Percentiles rank a stretch among this genome's conserved stretches.
Evolutionary conservation across 2,113 vertebrate genomes (phyloP).

Genomic region (Oreochromis tanganicae): DNA sequence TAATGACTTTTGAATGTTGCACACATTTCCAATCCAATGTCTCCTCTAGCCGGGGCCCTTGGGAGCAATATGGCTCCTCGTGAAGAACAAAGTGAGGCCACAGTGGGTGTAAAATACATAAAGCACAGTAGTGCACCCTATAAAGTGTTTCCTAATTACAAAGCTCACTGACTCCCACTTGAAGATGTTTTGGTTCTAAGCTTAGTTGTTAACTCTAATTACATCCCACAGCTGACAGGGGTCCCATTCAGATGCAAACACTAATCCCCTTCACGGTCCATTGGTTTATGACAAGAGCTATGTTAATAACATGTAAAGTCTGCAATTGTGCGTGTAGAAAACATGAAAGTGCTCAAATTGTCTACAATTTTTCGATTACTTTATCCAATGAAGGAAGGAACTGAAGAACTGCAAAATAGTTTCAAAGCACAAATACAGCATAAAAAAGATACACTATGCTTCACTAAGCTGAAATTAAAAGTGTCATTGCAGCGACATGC

Average conservation of each 20-base stretch:
- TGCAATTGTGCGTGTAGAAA: slow-evolving; percentile 43
- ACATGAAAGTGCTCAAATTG: slow-evolving; percentile 41
- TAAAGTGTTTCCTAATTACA: slow-evolving; percentile 45
- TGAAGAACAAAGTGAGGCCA: not conserved
- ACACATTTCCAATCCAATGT: not conserved
- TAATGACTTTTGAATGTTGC: slow-evolving; percentile 21
- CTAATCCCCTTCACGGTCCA: slow-evolving; percentile 55
- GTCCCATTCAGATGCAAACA: slow-evolving; percentile 59
- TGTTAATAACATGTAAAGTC: slow-evolving; percentile 62
- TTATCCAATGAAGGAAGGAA: slow-evolving; percentile 3
- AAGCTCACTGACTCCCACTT: slow-evolving; percentile 32
- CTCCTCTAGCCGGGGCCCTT: not conserved
- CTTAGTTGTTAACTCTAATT: slow-evolving; percentile 63
- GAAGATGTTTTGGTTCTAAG: slow-evolving; percentile 54
- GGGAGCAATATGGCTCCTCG: not conserved
- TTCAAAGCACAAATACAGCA: not conserved
- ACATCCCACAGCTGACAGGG: slow-evolving; percentile 51
- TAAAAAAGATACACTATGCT: not conserved
- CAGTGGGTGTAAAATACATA: slow-evolving; percentile 11
- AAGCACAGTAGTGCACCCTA: not conserved
- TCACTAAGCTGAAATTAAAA: not conserved
- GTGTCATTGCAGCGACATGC: not conserved
- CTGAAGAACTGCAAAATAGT: not conserved
- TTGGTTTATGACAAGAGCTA: slow-evolving; percentile 52
- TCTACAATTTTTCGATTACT: slow-evolving; percentile 30